Percentiles rank a stretch among this genome's conserved stretches.
phyloP scores from a whole-genome alignment of 2,888 invertebrate genomes.

The Cheilosia grossa region DNA sequence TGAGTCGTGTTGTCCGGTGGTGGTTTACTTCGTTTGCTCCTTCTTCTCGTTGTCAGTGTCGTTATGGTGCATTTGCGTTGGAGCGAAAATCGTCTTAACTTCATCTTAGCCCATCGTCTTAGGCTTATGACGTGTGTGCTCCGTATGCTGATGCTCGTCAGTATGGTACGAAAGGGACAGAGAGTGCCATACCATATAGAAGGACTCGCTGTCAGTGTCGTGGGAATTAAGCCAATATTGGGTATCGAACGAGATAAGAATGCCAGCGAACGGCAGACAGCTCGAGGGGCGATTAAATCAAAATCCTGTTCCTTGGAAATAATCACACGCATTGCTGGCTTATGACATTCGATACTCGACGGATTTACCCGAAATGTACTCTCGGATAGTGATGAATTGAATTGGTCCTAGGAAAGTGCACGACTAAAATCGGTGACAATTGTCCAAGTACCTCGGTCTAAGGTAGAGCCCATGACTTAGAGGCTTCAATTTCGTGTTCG shows the following conservation, averaged over 20 bases:
- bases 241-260: slow-evolving; percentile 64
- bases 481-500: slow-evolving; percentile 40
- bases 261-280: slow-evolving; percentile 39
- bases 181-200: not conserved
- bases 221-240: slow-evolving; percentile 75
- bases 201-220: slow-evolving; percentile 68
- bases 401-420: not conserved
- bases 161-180: slow-evolving; percentile 46
- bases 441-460: not conserved
- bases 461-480: slow-evolving; percentile 22
- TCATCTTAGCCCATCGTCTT: slow-evolving; percentile 69
- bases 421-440: slow-evolving; percentile 17
- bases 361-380: slow-evolving; percentile 7
- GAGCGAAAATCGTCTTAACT: slow-evolving; percentile 71
- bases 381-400: not conserved
- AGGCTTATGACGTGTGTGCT: slow-evolving; percentile 63
- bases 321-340: slow-evolving; percentile 65
- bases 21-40: slow-evolving; percentile 54
- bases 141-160: slow-evolving; percentile 48
- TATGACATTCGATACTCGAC: slow-evolving; percentile 65
- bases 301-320: slow-evolving; percentile 57
- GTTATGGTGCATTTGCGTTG: slow-evolving; percentile 61
- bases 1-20: slow-evolving; percentile 61
- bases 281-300: slow-evolving; percentile 67
- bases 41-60: not conserved